phyloP scores from a whole-genome alignment of 2,113 vertebrate genomes.

The Lagopus muta region DNA sequence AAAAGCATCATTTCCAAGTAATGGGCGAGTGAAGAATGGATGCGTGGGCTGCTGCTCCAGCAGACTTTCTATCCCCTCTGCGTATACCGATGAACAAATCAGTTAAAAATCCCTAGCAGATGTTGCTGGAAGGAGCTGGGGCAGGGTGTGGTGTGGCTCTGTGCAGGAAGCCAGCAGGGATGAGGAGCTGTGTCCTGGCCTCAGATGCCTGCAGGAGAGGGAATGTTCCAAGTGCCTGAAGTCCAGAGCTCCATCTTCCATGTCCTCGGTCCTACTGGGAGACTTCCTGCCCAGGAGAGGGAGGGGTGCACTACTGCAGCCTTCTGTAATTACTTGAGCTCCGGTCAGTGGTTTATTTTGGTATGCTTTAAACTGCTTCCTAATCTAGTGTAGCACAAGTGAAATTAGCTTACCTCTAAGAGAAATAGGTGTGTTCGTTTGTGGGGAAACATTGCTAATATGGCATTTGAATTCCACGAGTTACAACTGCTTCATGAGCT shows the following conservation, averaged over 20 bases:
- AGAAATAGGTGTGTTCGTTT: background rate
- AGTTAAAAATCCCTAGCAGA: constrained; percentile 51
- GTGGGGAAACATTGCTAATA: background rate
- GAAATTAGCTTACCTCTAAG: background rate
- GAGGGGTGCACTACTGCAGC: background rate
- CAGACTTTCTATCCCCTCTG: background rate
- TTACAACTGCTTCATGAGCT: background rate
- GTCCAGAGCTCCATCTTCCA: background rate
- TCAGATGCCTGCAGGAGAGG: background rate
- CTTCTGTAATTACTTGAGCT: background rate
- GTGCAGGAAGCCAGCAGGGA: background rate
- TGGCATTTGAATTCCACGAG: background rate
- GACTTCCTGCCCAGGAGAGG: too few relatives aligned
- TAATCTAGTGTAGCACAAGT: background rate
- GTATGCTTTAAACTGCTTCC: background rate
- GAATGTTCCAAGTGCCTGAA: background rate
- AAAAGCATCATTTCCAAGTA: background rate
- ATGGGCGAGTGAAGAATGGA: background rate
- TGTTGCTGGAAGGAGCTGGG: constrained; percentile 19
- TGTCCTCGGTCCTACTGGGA: too few relatives aligned
- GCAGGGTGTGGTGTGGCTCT: constrained; percentile 8
- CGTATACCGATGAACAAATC: constrained; percentile 26
- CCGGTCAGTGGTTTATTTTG: background rate
- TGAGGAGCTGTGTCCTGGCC: background rate
- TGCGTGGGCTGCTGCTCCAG: background rate